phyloP scores from a whole-genome alignment of 2,888 invertebrate species.

The Ametastegia equiseti region DNA sequence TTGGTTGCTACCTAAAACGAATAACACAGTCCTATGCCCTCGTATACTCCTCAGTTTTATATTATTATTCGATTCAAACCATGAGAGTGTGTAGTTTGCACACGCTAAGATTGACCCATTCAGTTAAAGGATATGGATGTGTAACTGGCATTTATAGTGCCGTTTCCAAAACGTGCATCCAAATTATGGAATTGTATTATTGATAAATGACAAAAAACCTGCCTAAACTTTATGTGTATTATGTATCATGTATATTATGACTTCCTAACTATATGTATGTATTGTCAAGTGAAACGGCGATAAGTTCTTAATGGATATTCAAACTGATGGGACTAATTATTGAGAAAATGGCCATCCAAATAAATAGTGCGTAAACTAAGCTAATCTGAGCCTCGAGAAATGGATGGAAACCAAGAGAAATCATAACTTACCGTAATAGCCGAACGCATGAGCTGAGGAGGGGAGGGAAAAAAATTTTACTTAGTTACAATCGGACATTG shows the following conservation, averaged over 20 bases:
- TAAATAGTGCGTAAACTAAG: conserved; percentile 41
- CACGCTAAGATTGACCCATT: conserved; percentile 28
- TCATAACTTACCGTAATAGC: conserved; percentile 99
- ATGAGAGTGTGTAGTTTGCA: not conserved
- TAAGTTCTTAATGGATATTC: not conserved
- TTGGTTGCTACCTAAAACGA: conserved; percentile 6
- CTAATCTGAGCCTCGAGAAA: conserved; percentile 48
- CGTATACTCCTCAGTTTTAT: not conserved
- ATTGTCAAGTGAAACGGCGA: not conserved
- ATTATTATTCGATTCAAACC: not conserved
- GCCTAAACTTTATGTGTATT: not conserved
- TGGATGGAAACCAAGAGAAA: conserved; percentile 79
- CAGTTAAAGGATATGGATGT: not conserved
- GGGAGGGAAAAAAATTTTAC: conserved; percentile 74
- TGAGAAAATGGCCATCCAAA: not conserved
- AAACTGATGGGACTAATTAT: conserved; percentile 18
- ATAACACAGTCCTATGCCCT: conserved; percentile 3
- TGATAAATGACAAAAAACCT: not conserved
- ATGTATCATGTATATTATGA: too few species aligned
- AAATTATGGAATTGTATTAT: not conserved
- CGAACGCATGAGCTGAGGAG: conserved; percentile 94
- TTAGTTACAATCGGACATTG: conserved; percentile 70
- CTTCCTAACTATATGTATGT: too few species aligned
- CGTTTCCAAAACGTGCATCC: not conserved
- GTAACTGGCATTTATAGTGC: not conserved